Evolutionary conservation across 2,888 invertebrate species (phyloP), one percentile per base, ranked within the genome.

Genomic region (Cryptus armator): DNA sequence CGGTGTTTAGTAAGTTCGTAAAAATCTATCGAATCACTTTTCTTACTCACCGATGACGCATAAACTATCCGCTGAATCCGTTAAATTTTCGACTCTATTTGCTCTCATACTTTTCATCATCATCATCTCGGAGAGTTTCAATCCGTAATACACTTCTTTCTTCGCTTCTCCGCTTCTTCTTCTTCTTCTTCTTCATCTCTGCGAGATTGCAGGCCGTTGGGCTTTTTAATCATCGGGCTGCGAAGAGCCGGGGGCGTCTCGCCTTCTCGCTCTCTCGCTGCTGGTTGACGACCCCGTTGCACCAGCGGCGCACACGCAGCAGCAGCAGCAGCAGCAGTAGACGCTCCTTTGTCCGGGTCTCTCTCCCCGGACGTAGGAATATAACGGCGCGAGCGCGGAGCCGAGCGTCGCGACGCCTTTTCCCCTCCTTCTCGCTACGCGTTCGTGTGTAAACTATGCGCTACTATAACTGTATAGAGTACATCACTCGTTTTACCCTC

Each of bases 251-350:
- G 59, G 71, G 74, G 83, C 76, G 85, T 76, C 66, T 81, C 64
- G 53, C 59, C 59, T 74, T 56, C 67, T 70, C 77, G 67, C 79
- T 72, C 77, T 48, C 81, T 72, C 76, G 79, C 48, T 78, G 71
- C 87, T 88, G 89, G 89, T 90, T 91, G 89, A 89, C 89, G 91
- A 92, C 90, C 91, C 88, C 90, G 84, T 72, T 83, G 87, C 86
- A 86, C 82, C 75, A 75, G 77, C 76, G 70, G 84, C 81, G 62
- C 74, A 74, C 81, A 84, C 85, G 86, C 88, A 80, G 80, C 72
- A 64, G 44, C 74, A 64, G 72, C 74, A 46, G 10, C 16, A 70
- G 78, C 29, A 56, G 32, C 78, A 53, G 68, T 71, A 24, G 76
- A 83, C 80, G 85, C 88, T 91, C 87, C 91, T 91, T 91, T 91